Conservation (phyloP, 1,140 invertebrate genomes). For the Dendrolimus kikuchii region DNA sequence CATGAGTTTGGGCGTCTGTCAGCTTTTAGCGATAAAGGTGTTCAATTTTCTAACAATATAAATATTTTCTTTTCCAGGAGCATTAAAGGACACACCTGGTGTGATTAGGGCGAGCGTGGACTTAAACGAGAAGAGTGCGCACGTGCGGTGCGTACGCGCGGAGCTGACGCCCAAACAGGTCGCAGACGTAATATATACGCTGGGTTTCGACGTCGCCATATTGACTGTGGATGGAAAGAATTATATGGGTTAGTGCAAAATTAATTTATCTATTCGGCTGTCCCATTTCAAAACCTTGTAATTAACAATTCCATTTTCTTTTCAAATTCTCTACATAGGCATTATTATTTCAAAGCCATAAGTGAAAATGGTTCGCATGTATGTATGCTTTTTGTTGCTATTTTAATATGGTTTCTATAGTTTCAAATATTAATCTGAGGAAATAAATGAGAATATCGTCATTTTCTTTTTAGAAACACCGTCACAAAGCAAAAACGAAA, state of each 20-base stretch:
- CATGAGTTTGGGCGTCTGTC: too few relatives aligned
- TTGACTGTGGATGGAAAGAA: conserved; percentile 28
- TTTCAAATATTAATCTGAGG: too few relatives aligned
- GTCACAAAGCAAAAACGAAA: conserved; percentile 20
- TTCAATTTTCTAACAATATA: not conserved
- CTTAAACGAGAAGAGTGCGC: conserved; percentile 74
- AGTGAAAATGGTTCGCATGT: not conserved
- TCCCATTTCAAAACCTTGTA: too few relatives aligned
- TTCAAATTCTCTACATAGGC: too few relatives aligned
- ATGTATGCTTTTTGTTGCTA: not conserved
- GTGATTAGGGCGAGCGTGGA: conserved; percentile 75
- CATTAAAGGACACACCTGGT: conserved; percentile 74
- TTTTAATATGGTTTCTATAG: too few relatives aligned
- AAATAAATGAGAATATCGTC: too few relatives aligned
- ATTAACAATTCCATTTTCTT: too few relatives aligned
- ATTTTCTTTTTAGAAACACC: conserved; percentile 13
- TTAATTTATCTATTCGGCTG: not conserved
- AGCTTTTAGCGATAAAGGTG: too few relatives aligned
- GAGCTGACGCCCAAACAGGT: conserved; percentile 73
- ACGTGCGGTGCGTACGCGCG: conserved; percentile 67
- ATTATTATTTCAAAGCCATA: too few relatives aligned
- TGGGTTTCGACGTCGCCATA: conserved; percentile 80
- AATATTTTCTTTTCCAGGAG: conserved; percentile 43
- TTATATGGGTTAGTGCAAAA: conserved; percentile 17
- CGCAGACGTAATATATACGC: conserved; percentile 77